Evolutionary conservation across 1,140 invertebrate genomes (phyloP).

Genomic region (Drosophila gunungcola): DNA sequence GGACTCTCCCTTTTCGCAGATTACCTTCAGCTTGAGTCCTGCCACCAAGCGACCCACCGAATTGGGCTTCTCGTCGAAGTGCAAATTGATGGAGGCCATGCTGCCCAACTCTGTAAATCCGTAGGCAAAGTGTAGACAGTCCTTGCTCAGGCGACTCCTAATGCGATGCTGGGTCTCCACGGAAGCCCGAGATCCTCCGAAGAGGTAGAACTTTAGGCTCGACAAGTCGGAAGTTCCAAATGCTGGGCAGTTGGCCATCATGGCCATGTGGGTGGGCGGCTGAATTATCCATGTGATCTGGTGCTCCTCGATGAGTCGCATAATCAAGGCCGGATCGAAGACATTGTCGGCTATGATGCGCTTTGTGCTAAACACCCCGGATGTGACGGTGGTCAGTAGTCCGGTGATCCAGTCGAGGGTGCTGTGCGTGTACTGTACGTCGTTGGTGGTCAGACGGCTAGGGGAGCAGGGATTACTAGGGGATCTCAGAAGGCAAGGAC

Average conservation of each 20-base stretch:
- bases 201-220: constrained; percentile 39
- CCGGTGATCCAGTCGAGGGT: constrained; percentile 69
- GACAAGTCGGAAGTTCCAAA: constrained; percentile 43
- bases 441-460: constrained; percentile 43
- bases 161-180: constrained; percentile 51
- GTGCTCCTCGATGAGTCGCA: constrained; percentile 49
- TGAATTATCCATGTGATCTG: constrained; percentile 66
- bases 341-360: constrained; percentile 58
- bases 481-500: accelerated
- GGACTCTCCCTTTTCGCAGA: constrained; percentile 48
- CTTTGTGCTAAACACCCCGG: constrained; percentile 56
- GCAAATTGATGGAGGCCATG: constrained; percentile 30
- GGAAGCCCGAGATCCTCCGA: constrained; percentile 51
- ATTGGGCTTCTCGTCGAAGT: constrained; percentile 66
- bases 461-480: not conserved
- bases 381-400: constrained; percentile 42
- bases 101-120: constrained; percentile 62
- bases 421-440: constrained; percentile 64
- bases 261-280: constrained; percentile 57
- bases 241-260: constrained; percentile 45
- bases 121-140: constrained; percentile 50
- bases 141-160: constrained; percentile 24
- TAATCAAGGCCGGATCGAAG: constrained; percentile 44
- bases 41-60: constrained; percentile 50
- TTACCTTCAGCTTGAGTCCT: constrained; percentile 74